Evolutionary conservation across 2,888 invertebrate species (phyloP).

Genomic region (Chrysopilus asiliformis): DNA sequence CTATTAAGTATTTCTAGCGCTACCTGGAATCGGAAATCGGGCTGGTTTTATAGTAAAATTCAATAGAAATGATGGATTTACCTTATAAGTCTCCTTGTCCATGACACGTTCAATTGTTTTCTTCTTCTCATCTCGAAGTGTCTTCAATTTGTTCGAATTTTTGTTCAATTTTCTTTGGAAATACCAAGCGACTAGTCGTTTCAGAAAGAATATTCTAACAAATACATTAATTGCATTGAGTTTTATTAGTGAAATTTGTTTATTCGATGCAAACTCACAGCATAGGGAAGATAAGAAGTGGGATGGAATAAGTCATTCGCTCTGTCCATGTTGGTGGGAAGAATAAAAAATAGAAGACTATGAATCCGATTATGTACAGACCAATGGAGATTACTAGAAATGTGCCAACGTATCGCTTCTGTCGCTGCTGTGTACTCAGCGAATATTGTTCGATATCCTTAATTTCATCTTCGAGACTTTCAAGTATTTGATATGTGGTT

Average conservation of each 20-base stretch:
- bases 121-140: conserved; percentile 68
- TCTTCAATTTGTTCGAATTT: conserved; percentile 58
- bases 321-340: conserved; percentile 63
- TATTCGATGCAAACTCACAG: conserved; percentile 55
- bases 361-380: conserved; percentile 54
- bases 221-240: conserved; percentile 4
- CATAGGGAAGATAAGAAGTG: conserved; percentile 66
- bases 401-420: conserved; percentile 68
- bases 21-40: conserved; percentile 19
- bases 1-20: conserved; percentile 33
- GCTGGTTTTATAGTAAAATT: neutral
- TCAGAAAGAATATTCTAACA: conserved; percentile 60
- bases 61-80: conserved; percentile 22
- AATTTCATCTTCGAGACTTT: conserved; percentile 66
- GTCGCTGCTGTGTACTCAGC: conserved; percentile 62
- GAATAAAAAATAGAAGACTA: conserved; percentile 67
- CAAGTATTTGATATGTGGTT: conserved; percentile 42
- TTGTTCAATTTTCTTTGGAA: conserved; percentile 68
- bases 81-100: conserved; percentile 96
- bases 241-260: neutral
- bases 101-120: conserved; percentile 88
- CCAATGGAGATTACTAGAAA: conserved; percentile 57
- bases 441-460: conserved; percentile 68
- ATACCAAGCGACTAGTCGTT: conserved; percentile 74
- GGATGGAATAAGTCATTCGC: conserved; percentile 60